Base-by-base conservation (phyloP, 2,888 invertebrate genomes). In the Nephrocerus scutellatus region DNA sequence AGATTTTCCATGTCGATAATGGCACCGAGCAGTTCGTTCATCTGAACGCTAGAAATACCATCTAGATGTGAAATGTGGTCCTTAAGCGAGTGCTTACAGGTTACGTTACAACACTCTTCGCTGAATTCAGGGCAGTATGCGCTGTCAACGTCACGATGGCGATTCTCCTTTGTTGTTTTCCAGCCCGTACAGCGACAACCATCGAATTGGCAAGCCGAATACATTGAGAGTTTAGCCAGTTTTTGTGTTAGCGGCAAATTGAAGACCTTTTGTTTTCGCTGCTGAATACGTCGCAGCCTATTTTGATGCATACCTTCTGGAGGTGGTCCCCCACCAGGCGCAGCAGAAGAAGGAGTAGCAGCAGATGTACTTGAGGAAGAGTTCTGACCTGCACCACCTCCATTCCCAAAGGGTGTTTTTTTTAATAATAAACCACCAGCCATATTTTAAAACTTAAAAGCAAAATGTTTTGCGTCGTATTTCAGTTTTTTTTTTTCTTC, bases 1-100 rank as follows among this genome's bases (percentile, higher is more conserved):
- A 93, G 80, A 59, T 89, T 90, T 60, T 92, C 92, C 5, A 91
- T 84, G 67, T 93, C 92, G 7, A 91, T 85, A 9, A 88, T 87
- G 58, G 90, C 89, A 2, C 87, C 80, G 1, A 91, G 72, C 13
- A 92, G 67, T 33, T 84, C 74, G 62, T 91, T 88, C 30, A 91
- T 71, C 54, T 90, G 87, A 3, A 83, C 79, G 33, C 84, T 83
- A 0, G 77, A 72, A 21, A 84, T 74, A 3, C 75, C 74, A 54
- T 82, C 77, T 28, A 91, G 70, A 53, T 91, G 89, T 0, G 80
- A 77, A 15, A 88, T 80, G 68, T 92, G 91, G 53, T 74, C 74
- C 58, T 84, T 87, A 48, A 89, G 70, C 13, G 76, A 71, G 60
- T 91, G 91, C 34, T 76, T 75, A 62, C 91, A 91, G 3, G 48